These are phyloP conservation scores for Neopipo cinnamomea DNA, from an alignment of 2,113 vertebrate genomes.

Conservation along the genomic window DNA sequence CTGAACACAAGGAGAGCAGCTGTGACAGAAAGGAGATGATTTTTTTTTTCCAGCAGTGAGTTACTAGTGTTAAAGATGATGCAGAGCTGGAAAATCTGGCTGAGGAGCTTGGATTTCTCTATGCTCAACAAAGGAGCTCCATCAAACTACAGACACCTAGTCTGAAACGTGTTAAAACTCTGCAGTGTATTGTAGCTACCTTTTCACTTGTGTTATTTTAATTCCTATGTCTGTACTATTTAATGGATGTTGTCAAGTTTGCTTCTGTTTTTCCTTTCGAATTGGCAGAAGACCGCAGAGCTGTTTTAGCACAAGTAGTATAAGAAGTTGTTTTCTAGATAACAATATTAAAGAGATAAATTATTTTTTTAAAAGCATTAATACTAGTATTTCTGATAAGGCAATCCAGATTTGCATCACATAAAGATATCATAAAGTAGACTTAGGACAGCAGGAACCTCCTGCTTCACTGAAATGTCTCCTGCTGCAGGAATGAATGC, in stretches of 20 bases:
- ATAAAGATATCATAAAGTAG: not conserved
- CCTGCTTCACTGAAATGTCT: not conserved
- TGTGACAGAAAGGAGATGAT: not conserved
- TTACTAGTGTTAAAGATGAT: not conserved
- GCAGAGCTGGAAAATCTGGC: not conserved
- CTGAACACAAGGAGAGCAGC: not conserved
- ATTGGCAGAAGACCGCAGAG: slow-evolving; percentile 7
- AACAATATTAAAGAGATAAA: not conserved
- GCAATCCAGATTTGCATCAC: not conserved
- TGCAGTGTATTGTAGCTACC: not conserved
- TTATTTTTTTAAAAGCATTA: not conserved
- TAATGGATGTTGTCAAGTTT: not conserved
- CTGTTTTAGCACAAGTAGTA: not conserved
- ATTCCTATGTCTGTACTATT: not conserved
- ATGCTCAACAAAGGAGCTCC: not conserved
- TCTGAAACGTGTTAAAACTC: not conserved
- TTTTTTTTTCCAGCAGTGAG: not conserved
- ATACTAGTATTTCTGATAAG: not conserved
- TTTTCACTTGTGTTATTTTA: not conserved
- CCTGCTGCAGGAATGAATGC: not conserved
- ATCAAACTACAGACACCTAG: not conserved
- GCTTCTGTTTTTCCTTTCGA: not conserved
- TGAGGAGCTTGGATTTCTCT: not conserved
- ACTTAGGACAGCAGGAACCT: not conserved
- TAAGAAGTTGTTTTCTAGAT: slow-evolving; percentile 27